Evolutionary conservation across 1,140 invertebrate species (phyloP).

Genomic region (Alviniconcha marisindica): DNA sequence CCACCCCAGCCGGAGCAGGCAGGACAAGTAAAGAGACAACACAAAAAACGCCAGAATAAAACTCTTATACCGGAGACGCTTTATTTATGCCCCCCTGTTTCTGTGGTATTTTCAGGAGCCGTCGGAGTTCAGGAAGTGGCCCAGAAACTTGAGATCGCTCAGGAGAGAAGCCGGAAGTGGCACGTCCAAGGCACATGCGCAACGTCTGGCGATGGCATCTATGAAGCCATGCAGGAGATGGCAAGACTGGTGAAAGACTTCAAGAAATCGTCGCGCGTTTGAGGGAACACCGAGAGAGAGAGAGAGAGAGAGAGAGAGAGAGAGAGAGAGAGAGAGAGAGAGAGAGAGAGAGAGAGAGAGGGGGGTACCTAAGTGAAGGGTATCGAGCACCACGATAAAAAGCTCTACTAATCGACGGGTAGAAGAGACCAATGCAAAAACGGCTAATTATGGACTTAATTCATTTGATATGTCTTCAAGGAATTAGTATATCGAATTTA

Average conservation of each 20-base stretch:
- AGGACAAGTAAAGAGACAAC: no score
- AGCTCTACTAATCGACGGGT: no score
- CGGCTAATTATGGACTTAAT: no score
- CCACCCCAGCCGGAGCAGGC: no score
- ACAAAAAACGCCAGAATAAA: no score
- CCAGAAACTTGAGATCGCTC: slow-evolving; percentile 55
- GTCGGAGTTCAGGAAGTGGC: slow-evolving; percentile 53
- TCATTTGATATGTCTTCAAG: no score
- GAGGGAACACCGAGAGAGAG: neutral
- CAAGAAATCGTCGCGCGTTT: slow-evolving; percentile 28
- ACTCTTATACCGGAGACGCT: no score
- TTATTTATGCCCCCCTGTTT: no score
- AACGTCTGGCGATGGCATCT: slow-evolving; percentile 67
- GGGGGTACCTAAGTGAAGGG: no score
- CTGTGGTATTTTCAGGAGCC: slow-evolving; percentile 61
- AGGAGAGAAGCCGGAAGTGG: slow-evolving; percentile 62
- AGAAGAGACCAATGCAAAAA: no score
- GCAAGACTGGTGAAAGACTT: slow-evolving; percentile 63
- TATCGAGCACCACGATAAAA: no score
- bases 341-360: neutral
- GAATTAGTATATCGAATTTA: no score
- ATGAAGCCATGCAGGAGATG: slow-evolving; percentile 65
- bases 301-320: slow-evolving; percentile 18
- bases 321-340: neutral
- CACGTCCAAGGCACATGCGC: slow-evolving; percentile 66